Conservation (phyloP, 2,888 invertebrate genomes). For the Xanthostigma xanthostigma region DNA sequence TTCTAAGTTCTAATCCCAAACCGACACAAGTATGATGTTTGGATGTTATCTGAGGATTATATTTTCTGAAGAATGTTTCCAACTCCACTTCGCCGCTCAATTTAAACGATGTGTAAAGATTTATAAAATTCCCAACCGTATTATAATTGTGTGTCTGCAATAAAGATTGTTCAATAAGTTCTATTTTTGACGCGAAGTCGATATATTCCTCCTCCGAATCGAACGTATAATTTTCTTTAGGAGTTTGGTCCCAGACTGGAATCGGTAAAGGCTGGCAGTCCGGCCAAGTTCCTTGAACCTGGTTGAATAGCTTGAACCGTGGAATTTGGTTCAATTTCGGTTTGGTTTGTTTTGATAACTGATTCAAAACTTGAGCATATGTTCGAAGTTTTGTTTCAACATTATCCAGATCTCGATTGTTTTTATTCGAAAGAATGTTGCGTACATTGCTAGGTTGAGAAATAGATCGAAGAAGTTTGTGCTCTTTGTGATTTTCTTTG, state of each 20-base stretch:
- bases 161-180: conserved; percentile 63
- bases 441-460: too few relatives aligned
- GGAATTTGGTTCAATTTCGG: too few relatives aligned
- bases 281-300: conserved; percentile 44
- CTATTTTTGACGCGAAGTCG: conserved; percentile 63
- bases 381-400: too few relatives aligned
- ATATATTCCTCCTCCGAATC: conserved; percentile 51
- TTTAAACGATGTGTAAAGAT: conserved; percentile 47
- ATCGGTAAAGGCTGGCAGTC: conserved; percentile 55
- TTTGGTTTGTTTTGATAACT: too few relatives aligned
- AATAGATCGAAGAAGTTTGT: too few relatives aligned
- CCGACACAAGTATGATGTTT: conserved; percentile 82
- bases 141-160: conserved; percentile 79
- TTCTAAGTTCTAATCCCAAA: conserved; percentile 64
- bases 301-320: conserved; percentile 18
- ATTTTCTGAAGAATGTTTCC: conserved; percentile 57
- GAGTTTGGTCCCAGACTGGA: conserved; percentile 50
- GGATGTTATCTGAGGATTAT: conserved; percentile 61
- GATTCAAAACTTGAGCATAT: too few relatives aligned
- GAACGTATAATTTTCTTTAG: conserved; percentile 34
- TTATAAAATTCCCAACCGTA: conserved; percentile 72
- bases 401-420: too few relatives aligned
- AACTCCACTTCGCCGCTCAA: conserved; percentile 46
- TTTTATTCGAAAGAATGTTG: too few relatives aligned
- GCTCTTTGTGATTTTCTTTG: too few relatives aligned